A percentile compares a stretch with the other conserved stretches of the same genome.
Conservation (phyloP, 2,888 invertebrate species). For the Tetropium fuscum region DNA sequence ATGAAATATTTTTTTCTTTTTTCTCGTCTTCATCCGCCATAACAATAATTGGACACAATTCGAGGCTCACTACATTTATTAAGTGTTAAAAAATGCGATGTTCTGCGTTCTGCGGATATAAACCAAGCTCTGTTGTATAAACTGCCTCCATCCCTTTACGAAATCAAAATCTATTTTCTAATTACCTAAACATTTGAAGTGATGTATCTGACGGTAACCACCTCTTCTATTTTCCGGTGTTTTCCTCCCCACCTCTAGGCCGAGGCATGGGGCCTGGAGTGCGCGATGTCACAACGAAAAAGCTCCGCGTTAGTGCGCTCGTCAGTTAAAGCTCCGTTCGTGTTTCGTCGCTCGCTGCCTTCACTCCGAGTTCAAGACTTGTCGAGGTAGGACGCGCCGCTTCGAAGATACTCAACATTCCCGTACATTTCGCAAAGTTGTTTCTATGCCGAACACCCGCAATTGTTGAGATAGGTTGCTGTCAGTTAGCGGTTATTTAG, state of each 20-base stretch:
- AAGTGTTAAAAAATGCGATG: too few species aligned
- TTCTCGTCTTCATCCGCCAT: too few species aligned
- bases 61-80: too few species aligned
- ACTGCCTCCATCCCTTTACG: neutral
- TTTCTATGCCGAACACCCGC: slow-evolving; percentile 12
- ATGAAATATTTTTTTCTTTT: too few species aligned
- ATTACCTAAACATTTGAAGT: slow-evolving; percentile 55
- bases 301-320: slow-evolving; percentile 29
- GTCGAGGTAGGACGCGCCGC: slow-evolving; percentile 27
- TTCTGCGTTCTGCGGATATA: too few species aligned
- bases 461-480: slow-evolving; percentile 38
- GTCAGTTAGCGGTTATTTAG: slow-evolving; percentile 20
- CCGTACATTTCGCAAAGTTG: slow-evolving; percentile 12
- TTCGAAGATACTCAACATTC: slow-evolving; percentile 14
- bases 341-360: slow-evolving; percentile 7
- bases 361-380: slow-evolving; percentile 42
- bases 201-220: slow-evolving; percentile 58
- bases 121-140: too few species aligned
- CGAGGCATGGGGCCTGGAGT: slow-evolving; percentile 49
- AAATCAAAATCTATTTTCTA: slow-evolving; percentile 49
- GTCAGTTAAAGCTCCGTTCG: slow-evolving; percentile 26
- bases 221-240: slow-evolving; percentile 54
- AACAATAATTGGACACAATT: too few species aligned
- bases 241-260: slow-evolving; percentile 51
- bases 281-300: slow-evolving; percentile 32